These are phyloP conservation scores for Popillia japonica DNA, from an alignment of 1,140 invertebrate species.

Conservation along the genomic window DNA sequence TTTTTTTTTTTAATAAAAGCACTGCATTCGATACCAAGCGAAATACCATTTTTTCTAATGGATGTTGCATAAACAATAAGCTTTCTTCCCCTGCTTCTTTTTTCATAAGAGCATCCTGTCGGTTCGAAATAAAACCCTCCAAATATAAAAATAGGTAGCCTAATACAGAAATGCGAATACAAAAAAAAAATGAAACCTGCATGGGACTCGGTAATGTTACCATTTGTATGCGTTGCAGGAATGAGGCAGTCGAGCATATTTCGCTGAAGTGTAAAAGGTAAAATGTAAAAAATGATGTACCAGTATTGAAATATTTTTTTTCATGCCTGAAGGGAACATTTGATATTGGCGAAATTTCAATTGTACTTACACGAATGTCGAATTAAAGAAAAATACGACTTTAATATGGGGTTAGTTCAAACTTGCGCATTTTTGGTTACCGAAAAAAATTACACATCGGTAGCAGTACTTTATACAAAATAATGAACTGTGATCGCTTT, in stretches of 20 bases:
- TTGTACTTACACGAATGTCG: neutral
- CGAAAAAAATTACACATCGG: no score
- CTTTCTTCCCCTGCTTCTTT: neutral
- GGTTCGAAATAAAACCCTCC: slow-evolving; percentile 11
- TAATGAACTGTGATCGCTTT: no score
- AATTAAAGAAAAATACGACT: neutral
- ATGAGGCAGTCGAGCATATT: slow-evolving; percentile 4
- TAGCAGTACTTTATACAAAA: no score
- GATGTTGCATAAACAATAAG: slow-evolving; percentile 16
- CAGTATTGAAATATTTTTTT: slow-evolving; percentile 14
- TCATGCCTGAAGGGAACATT: neutral
- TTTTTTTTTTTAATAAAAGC: neutral
- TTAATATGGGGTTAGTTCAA: neutral
- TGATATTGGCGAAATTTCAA: neutral
- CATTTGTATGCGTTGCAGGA: slow-evolving; percentile 26
- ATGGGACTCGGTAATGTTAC: neutral
- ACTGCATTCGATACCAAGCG: neutral
- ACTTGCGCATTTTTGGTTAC: no score
- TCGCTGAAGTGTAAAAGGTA: slow-evolving; percentile 31
- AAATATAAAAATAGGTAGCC: slow-evolving; percentile 32
- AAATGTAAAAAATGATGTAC: slow-evolving; percentile 21
- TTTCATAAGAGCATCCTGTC: neutral
- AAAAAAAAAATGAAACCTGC: slow-evolving; percentile 21
- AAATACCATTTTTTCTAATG: neutral
- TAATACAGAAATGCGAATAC: slow-evolving; percentile 16